Percentiles rank a stretch among this genome's conserved stretches.
Evolutionary conservation across 2,888 invertebrate species (phyloP).

Genomic region (Biston stratarius): DNA sequence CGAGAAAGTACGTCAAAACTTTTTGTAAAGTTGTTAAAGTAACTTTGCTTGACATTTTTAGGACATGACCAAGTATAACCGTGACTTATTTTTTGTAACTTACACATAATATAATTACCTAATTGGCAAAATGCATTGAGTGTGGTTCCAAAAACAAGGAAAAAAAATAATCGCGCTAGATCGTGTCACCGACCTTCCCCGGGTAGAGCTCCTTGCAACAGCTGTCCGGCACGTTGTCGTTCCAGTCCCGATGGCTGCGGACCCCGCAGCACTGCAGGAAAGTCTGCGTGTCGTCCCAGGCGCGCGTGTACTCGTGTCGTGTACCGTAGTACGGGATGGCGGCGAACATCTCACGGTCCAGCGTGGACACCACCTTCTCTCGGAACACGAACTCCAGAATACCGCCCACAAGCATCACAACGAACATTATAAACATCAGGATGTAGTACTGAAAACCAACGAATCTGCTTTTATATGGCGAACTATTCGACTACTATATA

Average conservation of each 20-base stretch:
- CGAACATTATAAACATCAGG: conserved; percentile 94
- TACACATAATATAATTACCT: neutral
- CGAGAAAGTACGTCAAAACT: too few relatives aligned
- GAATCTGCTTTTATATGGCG: conserved; percentile 6
- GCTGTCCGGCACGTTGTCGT: conserved; percentile 90
- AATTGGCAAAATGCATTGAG: neutral
- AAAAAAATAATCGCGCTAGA: neutral
- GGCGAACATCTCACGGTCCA: conserved; percentile 92
- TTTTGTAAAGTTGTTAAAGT: too few relatives aligned
- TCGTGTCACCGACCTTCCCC: conserved; percentile 73
- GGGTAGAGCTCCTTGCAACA: conserved; percentile 90
- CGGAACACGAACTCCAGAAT: conserved; percentile 96
- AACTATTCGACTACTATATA: too few relatives aligned
- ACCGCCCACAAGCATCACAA: conserved; percentile 96
- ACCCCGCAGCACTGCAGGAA: conserved; percentile 95
- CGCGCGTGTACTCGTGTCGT: conserved; percentile 89
- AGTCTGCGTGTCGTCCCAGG: conserved; percentile 96
- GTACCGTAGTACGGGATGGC: conserved; percentile 91
- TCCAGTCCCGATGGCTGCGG: conserved; percentile 91
- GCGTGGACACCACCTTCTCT: conserved; percentile 91
- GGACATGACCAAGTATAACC: too few relatives aligned
- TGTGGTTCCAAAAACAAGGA: too few relatives aligned
- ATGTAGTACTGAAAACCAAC: conserved; percentile 92
- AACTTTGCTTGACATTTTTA: too few relatives aligned
- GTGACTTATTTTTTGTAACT: too few relatives aligned